Percentiles rank a stretch among this genome's conserved stretches.
These are phyloP conservation scores for Drosophila differens DNA, from an alignment of 2,888 invertebrate species.

Conservation along the genomic window DNA sequence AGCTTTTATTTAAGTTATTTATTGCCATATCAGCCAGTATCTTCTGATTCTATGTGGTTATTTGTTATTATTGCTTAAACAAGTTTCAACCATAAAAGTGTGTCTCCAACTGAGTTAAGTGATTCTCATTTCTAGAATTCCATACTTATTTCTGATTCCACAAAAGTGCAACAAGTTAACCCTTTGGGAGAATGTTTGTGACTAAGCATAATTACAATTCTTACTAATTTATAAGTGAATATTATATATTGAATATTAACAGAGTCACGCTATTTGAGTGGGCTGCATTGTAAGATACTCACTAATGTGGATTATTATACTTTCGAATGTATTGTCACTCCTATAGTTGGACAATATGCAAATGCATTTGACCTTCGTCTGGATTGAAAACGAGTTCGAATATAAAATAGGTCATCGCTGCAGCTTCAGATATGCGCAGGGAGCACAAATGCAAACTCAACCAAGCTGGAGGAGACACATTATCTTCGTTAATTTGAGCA, in stretches of 20 bases:
- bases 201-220: background rate
- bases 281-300: constrained; percentile 6
- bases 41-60: background rate
- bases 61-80: background rate
- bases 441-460: constrained; percentile 1
- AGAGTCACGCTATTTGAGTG: constrained; percentile 2
- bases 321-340: constrained; percentile 30
- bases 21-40: background rate
- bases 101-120: background rate
- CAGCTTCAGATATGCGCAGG: constrained; percentile 11
- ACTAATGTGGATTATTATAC: constrained; percentile 6
- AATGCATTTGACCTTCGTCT: constrained; percentile 66
- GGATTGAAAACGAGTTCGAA: constrained; percentile 37
- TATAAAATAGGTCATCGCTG: constrained; percentile 42
- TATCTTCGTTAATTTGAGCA: constrained; percentile 5
- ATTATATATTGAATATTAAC: background rate
- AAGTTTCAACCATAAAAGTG: background rate
- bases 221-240: background rate
- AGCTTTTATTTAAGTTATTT: background rate
- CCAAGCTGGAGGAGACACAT: constrained; percentile 8
- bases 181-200: background rate
- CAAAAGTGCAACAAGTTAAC: background rate
- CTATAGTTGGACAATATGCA: constrained; percentile 45
- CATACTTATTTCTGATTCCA: background rate
- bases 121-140: background rate